phyloP scores from a whole-genome alignment of 2,888 invertebrate species.

The Leptopilina myrica region DNA sequence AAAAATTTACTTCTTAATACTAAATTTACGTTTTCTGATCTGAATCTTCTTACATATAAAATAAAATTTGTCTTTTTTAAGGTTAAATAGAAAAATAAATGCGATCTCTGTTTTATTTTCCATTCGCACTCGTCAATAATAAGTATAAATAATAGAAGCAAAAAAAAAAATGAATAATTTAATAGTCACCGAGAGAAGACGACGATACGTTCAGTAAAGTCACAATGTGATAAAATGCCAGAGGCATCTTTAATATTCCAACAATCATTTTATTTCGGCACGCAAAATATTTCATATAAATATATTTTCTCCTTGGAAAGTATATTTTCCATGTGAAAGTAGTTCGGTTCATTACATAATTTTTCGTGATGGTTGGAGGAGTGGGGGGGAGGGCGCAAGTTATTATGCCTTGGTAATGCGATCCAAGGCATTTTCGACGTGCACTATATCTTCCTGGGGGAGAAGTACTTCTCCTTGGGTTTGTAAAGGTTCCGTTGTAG shows the following conservation, averaged over 20 bases:
- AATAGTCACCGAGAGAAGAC: no score
- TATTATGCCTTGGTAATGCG: constrained; percentile 38
- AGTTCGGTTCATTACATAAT: constrained; percentile 36
- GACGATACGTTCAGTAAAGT: no score
- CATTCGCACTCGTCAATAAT: no score
- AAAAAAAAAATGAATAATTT: no score
- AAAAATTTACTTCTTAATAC: no score
- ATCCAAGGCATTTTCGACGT: constrained; percentile 29
- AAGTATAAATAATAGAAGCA: no score
- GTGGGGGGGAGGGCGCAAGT: constrained; percentile 2
- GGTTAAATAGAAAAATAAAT: no score
- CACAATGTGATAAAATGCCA: neutral
- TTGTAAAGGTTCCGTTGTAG: constrained; percentile 39
- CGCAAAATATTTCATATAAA: constrained; percentile 13
- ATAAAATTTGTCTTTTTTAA: no score
- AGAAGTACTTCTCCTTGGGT: constrained; percentile 39
- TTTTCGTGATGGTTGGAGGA: constrained; percentile 3
- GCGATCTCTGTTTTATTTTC: no score
- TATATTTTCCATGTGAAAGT: neutral
- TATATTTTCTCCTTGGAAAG: neutral
- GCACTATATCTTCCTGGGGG: constrained; percentile 32
- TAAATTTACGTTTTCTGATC: no score
- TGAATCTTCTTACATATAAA: no score
- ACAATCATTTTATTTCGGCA: constrained; percentile 1
- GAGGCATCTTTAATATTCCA: constrained; percentile 20